Conservation (phyloP, 2,113 vertebrate species). For the Nothobranchius kuhntae region DNA sequence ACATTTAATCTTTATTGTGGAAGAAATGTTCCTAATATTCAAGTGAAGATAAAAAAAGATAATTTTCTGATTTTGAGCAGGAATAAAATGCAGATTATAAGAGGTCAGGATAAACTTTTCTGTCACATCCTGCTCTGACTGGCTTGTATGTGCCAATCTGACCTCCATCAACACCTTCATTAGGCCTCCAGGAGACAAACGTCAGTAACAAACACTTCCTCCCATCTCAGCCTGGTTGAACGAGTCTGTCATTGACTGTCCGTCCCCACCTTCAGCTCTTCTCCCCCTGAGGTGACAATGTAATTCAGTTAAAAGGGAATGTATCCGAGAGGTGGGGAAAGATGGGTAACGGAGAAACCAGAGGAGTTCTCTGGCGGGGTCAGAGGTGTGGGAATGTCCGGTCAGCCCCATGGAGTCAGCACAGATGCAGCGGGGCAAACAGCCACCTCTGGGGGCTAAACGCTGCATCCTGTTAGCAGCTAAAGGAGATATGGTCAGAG, state of each 20-base stretch:
- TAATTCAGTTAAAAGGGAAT: conserved; percentile 65
- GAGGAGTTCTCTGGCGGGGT: conserved; percentile 39
- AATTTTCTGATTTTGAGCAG: conserved; percentile 35
- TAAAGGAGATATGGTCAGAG: conserved; percentile 50
- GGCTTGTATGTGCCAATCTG: conserved; percentile 12
- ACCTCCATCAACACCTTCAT: conserved; percentile 1
- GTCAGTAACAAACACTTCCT: conserved; percentile 29
- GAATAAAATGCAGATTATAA: conserved; percentile 24
- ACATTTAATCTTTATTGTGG: neutral
- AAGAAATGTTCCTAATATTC: no score
- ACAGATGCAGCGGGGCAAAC: conserved; percentile 57
- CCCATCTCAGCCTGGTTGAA: conserved; percentile 23
- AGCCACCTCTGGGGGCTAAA: conserved; percentile 60
- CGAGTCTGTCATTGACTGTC: conserved; percentile 47
- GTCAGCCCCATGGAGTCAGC: conserved; percentile 49
- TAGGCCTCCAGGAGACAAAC: conserved; percentile 6
- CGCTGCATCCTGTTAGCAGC: conserved; percentile 62
- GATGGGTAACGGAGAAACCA: conserved; percentile 37
- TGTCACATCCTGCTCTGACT: conserved; percentile 5
- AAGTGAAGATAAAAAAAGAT: conserved; percentile 9
- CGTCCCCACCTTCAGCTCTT: conserved; percentile 30
- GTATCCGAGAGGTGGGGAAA: conserved; percentile 32
- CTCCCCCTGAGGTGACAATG: conserved; percentile 48
- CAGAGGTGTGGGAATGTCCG: conserved; percentile 66
- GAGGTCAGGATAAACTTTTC: conserved; percentile 41